Evolutionary conservation across 2,888 invertebrate genomes (phyloP).

Genomic region (Spatulosminthurus flaviceps): DNA sequence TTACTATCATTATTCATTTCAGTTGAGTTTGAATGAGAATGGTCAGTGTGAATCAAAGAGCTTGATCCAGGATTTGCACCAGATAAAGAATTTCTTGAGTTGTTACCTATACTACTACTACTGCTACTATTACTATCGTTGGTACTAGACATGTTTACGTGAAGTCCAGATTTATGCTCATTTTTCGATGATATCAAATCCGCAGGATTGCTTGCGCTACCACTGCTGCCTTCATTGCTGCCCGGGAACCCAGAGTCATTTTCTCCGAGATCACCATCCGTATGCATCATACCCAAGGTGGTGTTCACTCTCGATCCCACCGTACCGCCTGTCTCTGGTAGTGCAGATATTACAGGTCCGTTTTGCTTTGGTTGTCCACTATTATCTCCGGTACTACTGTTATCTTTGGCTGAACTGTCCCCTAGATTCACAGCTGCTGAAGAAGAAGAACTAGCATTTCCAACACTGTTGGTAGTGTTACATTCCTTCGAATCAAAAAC

Average conservation of each 20-base stretch:
- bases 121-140: not conserved
- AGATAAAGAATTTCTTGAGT: not conserved
- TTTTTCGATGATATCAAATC: not conserved
- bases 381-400: not conserved
- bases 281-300: not conserved
- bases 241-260: conserved; percentile 63
- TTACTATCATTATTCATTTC: conserved; percentile 34
- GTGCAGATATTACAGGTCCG: conserved; percentile 19
- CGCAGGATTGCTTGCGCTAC: conserved; percentile 25
- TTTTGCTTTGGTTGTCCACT: conserved; percentile 7
- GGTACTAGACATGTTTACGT: not conserved
- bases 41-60: conserved; percentile 5
- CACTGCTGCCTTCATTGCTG: conserved; percentile 60
- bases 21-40: not conserved
- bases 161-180: not conserved
- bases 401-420: not conserved
- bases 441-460: conserved; percentile 2
- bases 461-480: conserved; percentile 11
- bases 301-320: not conserved
- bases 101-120: not conserved
- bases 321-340: not conserved
- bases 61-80: conserved; percentile 6
- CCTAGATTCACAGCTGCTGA: not conserved
- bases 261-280: conserved; percentile 42
- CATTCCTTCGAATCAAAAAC: conserved; percentile 28